These are phyloP conservation scores for Craniophora ligustri DNA, from an alignment of 2,888 invertebrate species.

Conservation along the genomic window DNA sequence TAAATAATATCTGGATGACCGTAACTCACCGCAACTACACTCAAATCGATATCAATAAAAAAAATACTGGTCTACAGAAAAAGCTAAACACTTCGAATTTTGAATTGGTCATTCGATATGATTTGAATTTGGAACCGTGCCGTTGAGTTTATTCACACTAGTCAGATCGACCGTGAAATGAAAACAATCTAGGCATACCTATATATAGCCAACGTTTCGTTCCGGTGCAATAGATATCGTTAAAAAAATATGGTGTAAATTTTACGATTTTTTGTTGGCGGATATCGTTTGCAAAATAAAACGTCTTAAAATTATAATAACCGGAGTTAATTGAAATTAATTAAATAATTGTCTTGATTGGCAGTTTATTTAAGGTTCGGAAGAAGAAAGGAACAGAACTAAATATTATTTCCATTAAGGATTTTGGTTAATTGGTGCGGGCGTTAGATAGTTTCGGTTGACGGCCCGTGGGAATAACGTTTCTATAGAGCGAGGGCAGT, in stretches of 20 bases:
- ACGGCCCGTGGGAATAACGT: slow-evolving; percentile 54
- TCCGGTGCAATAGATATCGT: slow-evolving; percentile 44
- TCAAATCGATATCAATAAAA: slow-evolving; percentile 48
- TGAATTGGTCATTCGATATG: slow-evolving; percentile 65
- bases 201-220: slow-evolving; percentile 51
- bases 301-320: slow-evolving; percentile 20
- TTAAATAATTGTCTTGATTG: slow-evolving; percentile 22
- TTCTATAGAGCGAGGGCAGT: slow-evolving; percentile 45
- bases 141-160: slow-evolving; percentile 69
- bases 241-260: slow-evolving; percentile 33
- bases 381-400: slow-evolving; percentile 19
- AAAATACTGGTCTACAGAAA: slow-evolving; percentile 49
- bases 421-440: slow-evolving; percentile 49
- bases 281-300: slow-evolving; percentile 29
- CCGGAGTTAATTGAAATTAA: slow-evolving; percentile 30
- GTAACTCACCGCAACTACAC: slow-evolving; percentile 38
- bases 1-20: slow-evolving; percentile 37
- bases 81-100: slow-evolving; percentile 64
- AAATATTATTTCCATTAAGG: slow-evolving; percentile 48
- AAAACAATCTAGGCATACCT: slow-evolving; percentile 59
- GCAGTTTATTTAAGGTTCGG: slow-evolving; percentile 27
- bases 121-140: slow-evolving; percentile 68
- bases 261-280: no score
- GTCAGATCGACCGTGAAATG: slow-evolving; percentile 68
- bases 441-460: slow-evolving; percentile 56